These are phyloP conservation scores for Amphilophus citrinellus DNA, from an alignment of 2,113 vertebrate species.

Conservation along the genomic window DNA sequence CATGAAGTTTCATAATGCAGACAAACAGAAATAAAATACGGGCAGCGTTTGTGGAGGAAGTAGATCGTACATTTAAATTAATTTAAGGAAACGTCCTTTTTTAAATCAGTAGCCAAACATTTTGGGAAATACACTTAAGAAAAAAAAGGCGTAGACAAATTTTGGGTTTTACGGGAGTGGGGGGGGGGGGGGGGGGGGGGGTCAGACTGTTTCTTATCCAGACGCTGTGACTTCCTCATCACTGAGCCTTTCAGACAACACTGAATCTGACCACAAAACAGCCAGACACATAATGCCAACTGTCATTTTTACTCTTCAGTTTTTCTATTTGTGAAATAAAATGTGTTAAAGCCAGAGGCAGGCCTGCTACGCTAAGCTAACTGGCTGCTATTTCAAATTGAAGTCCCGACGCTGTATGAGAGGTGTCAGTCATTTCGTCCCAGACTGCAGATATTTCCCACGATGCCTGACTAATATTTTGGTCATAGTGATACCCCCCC, in stretches of 20 bases:
- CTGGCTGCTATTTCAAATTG: neutral
- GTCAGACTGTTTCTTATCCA: neutral
- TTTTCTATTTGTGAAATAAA: neutral
- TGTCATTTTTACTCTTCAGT: neutral
- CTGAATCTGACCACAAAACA: neutral
- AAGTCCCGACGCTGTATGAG: neutral
- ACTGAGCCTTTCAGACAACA: neutral
- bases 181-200: too few species aligned
- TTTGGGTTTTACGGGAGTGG: neutral
- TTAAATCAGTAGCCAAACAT: neutral
- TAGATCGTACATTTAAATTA: neutral
- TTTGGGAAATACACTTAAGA: neutral
- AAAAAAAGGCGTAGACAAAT: neutral
- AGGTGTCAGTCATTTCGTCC: neutral
- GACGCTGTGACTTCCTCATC: neutral
- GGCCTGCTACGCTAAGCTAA: constrained; percentile 6
- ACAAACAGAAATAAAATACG: neutral
- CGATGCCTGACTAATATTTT: neutral
- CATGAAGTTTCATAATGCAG: neutral
- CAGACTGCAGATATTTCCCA: neutral
- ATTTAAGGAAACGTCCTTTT: neutral
- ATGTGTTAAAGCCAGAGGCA: neutral
- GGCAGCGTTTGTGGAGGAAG: constrained; percentile 8
- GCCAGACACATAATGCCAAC: neutral
- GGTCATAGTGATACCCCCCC: neutral